Conservation (phyloP, 2,797 vertebrate genomes). For the Eospalax fontanierii region DNA sequence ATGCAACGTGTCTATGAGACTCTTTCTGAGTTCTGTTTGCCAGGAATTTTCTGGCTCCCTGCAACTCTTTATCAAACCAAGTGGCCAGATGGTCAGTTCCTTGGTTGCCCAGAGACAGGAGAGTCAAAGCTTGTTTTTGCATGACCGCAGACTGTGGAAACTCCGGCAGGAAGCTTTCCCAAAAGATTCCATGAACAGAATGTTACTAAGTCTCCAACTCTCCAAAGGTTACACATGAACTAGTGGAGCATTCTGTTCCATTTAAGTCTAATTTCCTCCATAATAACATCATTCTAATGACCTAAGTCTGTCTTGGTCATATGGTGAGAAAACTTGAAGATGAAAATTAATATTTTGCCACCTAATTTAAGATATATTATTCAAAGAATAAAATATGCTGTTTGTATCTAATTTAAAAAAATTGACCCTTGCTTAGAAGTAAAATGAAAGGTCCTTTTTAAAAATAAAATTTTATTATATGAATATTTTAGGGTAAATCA, state of each 20-base stretch:
- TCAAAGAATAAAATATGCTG: neutral
- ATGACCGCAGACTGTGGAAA: conserved; percentile 64
- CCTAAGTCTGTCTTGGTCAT: neutral
- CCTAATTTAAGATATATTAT: neutral
- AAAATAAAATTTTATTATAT: neutral
- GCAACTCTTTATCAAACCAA: conserved; percentile 73
- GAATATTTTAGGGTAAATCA: conserved; percentile 26
- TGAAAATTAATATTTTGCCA: conserved; percentile 29
- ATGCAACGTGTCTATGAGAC: conserved; percentile 55
- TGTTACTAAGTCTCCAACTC: conserved; percentile 57
- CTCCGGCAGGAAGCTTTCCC: conserved; percentile 38
- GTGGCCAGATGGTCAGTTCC: conserved; percentile 79
- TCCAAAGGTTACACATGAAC: conserved; percentile 38
- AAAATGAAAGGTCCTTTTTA: neutral
- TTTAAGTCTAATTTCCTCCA: neutral
- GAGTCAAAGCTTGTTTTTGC: conserved; percentile 73
- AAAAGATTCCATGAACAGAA: conserved; percentile 55
- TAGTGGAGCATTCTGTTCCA: conserved; percentile 27
- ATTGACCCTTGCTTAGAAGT: neutral
- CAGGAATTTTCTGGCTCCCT: conserved; percentile 73
- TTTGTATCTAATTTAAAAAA: conserved; percentile 29
- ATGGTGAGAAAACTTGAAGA: neutral
- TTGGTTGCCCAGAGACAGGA: conserved; percentile 67
- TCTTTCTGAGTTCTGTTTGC: conserved; percentile 69
- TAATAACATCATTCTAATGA: neutral